Evolutionary conservation across 2,113 vertebrate genomes (phyloP), one percentile per base, ranked within the genome.

Genomic region (Proterorhinus semilunaris): DNA sequence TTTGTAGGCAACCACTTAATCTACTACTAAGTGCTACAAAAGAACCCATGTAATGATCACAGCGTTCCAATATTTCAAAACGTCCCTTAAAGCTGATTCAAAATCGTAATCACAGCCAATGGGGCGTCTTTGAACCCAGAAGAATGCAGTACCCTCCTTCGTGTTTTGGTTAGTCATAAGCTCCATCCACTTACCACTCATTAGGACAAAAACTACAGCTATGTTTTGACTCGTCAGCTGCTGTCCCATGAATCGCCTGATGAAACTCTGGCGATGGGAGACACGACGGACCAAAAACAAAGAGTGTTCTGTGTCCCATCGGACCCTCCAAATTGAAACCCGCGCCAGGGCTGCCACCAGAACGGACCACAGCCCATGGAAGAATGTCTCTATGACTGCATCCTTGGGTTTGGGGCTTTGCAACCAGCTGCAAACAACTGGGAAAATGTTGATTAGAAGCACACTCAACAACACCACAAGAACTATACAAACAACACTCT

Each of bases 341-440:
- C 53, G 54, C 42, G 66, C 71, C 77, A 69, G 75, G 13, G 65
- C 43, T 46, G 80, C 80, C 76, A 58, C 42, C 15, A 62, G 64
- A 68, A 44, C 7, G 58, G 58, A 73, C 75, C 73, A 16, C 71
- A 75, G 54, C 61, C 82, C 78, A 16, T 68, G 53, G 69, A 55
- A 83, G 70, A 84, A 76, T 69, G 52, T 63, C 68, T 61, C 11
- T 66, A 16, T 71, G 63, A 67, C 53, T 54, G 50, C 71, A 79
- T 76, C 77, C 71, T 69, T 70, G 27, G 77, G 79, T 79, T 74
- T 68, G 21, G 62, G 63, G 76, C 55, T 66, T 46, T 46, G 72
- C 55, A 71, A 74, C 80, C 84, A 81, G 74, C 74, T 78, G 71
- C 76, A 83, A 86, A 80, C 0, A 66, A 71, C 27, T 50, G 21